Base-by-base conservation (phyloP, 2,888 invertebrate species). In the Tridacna crocea region DNA sequence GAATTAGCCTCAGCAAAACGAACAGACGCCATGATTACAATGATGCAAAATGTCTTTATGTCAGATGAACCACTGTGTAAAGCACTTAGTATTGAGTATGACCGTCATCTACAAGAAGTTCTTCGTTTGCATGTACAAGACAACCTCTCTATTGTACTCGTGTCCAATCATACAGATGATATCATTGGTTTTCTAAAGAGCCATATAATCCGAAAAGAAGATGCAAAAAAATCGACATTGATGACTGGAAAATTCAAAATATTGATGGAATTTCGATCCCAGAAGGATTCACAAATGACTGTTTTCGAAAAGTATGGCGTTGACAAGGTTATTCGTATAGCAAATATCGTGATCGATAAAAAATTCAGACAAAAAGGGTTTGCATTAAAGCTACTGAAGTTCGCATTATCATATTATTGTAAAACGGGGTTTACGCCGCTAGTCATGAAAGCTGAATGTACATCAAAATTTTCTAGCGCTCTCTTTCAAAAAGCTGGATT, bases 401-500 rank as follows among this genome's bases (percentile, higher is more conserved):
- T 60, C 11, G 79, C 61, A 12, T 55, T 79, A 36, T 48, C 55
- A 0, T 61, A 74, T 47, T 15, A 70, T 12, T 11, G 27, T 3
- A 13, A 70, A 26, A 58, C 68, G 0, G 60, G 47, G 47, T 58
- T 75, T 70, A 48, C 27, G 11, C 75, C 79, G 12, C 19, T 27
- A 4, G 22, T 27, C 11, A 46, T 79, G 8, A 75, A 75, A 55
- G 70, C 58, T 1, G 26, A 75, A 26, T 51, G 47, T 10, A 48
- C 70, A 0, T 77, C 72, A 6, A 77, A 72, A 27, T 63, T 55
- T n/a, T 80, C 80, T n/a, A 65, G 75, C n/a, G 58, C 61, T 11
- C 76, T 80, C 15, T 80, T 61, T 27, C 66, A 72, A 26, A 72
- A 72, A 47, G 46, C 10, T 22, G 77, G 66, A 13, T 80, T 80